Percentiles rank a stretch among this genome's conserved stretches.
Evolutionary conservation across 2,113 vertebrate genomes (phyloP).

Genomic region (Erythrocebus patas): DNA sequence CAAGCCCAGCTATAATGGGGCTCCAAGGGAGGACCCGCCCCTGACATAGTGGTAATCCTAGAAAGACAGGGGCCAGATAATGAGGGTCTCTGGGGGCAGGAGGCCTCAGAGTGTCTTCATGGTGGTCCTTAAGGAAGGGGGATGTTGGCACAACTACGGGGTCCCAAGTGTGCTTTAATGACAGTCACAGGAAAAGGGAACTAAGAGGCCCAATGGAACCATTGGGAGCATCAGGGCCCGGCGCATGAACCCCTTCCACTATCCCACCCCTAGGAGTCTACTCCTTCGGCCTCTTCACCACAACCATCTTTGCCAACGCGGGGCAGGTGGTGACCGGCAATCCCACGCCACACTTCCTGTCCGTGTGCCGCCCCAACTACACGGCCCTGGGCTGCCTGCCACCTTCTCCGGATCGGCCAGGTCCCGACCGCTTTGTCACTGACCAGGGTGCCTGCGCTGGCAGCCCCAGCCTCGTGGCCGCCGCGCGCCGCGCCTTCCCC

Average conservation of each 20-base stretch:
- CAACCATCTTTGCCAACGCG: conserved; percentile 92
- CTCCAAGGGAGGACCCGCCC: neutral
- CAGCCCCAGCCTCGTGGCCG: conserved; percentile 87
- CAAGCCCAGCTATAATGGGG: neutral
- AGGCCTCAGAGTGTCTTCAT: neutral
- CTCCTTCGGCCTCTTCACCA: conserved; percentile 93
- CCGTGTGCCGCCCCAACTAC: conserved; percentile 93
- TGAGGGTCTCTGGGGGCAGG: neutral
- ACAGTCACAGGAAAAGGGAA: neutral
- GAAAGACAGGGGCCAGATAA: neutral
- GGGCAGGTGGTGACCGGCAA: conserved; percentile 95
- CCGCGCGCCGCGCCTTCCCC: conserved; percentile 91
- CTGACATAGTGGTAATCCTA: neutral
- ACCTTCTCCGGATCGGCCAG: conserved; percentile 68
- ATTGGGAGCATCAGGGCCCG: neutral
- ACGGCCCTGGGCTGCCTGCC: conserved; percentile 90
- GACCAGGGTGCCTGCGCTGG: conserved; percentile 90
- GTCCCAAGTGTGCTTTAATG: neutral
- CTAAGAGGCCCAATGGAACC: neutral
- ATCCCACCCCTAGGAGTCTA: conserved; percentile 86
- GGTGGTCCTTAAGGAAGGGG: neutral
- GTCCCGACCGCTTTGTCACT: conserved; percentile 85
- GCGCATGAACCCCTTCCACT: neutral
- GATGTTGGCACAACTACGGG: neutral
- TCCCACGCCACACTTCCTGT: conserved; percentile 93